Base-by-base conservation (phyloP, 2,797 vertebrate genomes). In the Yasuhikotakia modesta region DNA sequence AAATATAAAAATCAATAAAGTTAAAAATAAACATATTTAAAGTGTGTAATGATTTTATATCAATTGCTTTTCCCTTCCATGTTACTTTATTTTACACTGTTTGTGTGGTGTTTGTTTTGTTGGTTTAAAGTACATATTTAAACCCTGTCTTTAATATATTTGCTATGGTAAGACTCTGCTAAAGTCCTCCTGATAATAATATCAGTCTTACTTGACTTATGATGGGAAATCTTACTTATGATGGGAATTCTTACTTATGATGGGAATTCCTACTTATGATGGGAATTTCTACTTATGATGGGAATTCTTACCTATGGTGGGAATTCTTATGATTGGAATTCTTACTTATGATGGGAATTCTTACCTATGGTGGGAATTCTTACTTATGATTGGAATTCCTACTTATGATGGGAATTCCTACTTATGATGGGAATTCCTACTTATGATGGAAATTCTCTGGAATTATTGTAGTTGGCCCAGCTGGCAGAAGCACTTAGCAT, bases 1-100 rank as follows among this genome's bases (percentile, higher is more conserved):
- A 69, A 67, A 69, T 21, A 48, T 68, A 48, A 16, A 39, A 35
- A 35, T 35, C 1, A 35, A 61, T 58, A 46, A 76, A 67, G 22
- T 13, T 27, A 13, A 48, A 35, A 61, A 27, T 4, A 50, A 32
- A 43, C 48, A 10, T 39, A 50, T 50, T 24, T 1, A 0, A 50
- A 48, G 43, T 50, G 48, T 69, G 6, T 78, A 27, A 22, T 77
- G 22, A 21, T 10, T 17, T 16, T 8, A n/a, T 10, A 8, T 27
- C 27, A 8, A 22, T 57, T 57, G 22, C 11, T 1, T 57, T 57
- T 39, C 7, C 35, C 35, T 39, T 39, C 6, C 35, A 39, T 39
- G 8, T 39, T 8, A 1, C 7, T 39, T 8, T 1, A 39, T 39
- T n/a, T 17, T n/a, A 6, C 1, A 1, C 17, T 21, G 3, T 58